Evolutionary conservation across 2,888 invertebrate species (phyloP), one percentile per base, ranked within the genome.

Genomic region (Augiades crinisus): DNA sequence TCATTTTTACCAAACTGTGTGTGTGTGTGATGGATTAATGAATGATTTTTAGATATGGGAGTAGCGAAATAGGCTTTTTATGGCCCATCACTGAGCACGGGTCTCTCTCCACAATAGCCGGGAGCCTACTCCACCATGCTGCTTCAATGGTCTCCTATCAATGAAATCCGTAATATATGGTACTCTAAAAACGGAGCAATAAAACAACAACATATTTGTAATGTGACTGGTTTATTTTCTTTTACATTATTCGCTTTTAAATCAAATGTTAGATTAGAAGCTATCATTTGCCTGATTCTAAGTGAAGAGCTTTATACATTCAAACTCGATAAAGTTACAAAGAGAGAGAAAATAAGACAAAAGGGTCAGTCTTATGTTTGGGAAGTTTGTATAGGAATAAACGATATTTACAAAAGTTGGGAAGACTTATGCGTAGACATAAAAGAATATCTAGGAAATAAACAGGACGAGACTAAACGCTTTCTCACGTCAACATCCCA

Each of bases 361-460:
- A 88, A 85, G 88, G 89, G 81, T 89, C 89, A 89, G 89, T 89
- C 89, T 89, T 89, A 88, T 89, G 75, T 86, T 88, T 87, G 89
- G 89, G 87, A 88, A 88, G 83, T 81, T 80, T 84, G 83, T 87
- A 86, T 78, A 85, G 83, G 71, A 74, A 65, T 81, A 84, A 87
- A 82, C 71, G 70, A 84, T 86, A 87, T 87, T 81, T 88, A 88
- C 87, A 88, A 86, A 85, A 88, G 85, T 79, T 73, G 74, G 88
- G 88, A 89, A 89, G 88, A 87, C 83, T 74, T 65, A 78, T 78
- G 75, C 75, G 73, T 80, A 77, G 69, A 80, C 69, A 72, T 69
- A 72, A 86, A 80, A 63, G 60, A 84, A 83, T 58, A 63, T 72
- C 77, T 80, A 80, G 67, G 70, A 78, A 80, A 78, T 63, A 72